Conservation (phyloP, 2,888 invertebrate genomes). For the Macropis europaea region DNA sequence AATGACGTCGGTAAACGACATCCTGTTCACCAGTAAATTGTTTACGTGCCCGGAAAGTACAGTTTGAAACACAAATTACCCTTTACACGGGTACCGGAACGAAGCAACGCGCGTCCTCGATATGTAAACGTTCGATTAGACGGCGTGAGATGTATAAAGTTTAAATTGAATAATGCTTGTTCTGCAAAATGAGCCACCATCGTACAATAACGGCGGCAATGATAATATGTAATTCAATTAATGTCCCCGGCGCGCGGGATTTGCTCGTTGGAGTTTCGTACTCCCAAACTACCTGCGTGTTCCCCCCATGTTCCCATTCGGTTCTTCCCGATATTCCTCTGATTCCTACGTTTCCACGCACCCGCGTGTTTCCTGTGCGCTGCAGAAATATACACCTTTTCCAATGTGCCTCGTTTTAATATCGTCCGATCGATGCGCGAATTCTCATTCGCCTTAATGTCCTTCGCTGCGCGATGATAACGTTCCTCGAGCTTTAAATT, state of each 20-base stretch:
- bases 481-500: neutral
- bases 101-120: constrained; percentile 20
- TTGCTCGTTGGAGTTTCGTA: constrained; percentile 41
- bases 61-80: constrained; percentile 28
- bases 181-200: constrained; percentile 59
- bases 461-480: neutral
- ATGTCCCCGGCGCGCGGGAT: constrained; percentile 50
- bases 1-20: neutral
- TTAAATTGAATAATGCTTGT: constrained; percentile 67
- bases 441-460: neutral
- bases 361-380: neutral
- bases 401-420: neutral
- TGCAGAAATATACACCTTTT: constrained; percentile 8
- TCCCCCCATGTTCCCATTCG: neutral
- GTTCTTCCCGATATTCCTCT: neutral
- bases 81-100: neutral
- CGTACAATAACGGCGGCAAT: constrained; percentile 60
- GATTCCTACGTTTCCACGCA: neutral
- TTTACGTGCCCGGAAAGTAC: constrained; percentile 10
- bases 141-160: constrained; percentile 54
- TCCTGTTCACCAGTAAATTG: constrained; percentile 1
- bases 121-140: constrained; percentile 51
- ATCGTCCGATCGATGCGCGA: neutral
- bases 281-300: constrained; percentile 17
- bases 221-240: constrained; percentile 69